These are phyloP conservation scores for Atta cephalotes DNA, from an alignment of 1,140 invertebrate species.

Conservation along the genomic window DNA sequence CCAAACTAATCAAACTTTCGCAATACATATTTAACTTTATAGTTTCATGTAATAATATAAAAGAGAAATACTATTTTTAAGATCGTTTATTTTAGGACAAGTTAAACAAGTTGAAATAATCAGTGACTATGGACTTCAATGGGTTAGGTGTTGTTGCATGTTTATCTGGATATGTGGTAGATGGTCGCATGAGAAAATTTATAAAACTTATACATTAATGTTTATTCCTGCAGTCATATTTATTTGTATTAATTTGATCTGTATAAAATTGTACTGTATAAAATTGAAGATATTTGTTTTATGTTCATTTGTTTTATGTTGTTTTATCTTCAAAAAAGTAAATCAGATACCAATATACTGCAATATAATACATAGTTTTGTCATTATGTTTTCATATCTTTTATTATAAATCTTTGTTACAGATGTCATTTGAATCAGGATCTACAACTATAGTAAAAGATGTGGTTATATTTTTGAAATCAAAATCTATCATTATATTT, in stretches of 20 bases:
- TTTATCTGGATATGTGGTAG: constrained; percentile 89
- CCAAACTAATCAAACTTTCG: neutral
- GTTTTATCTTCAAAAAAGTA: neutral
- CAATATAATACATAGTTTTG: neutral
- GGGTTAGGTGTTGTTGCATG: constrained; percentile 91
- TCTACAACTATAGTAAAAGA: constrained; percentile 89
- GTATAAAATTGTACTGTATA: no score
- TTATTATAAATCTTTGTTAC: constrained; percentile 65
- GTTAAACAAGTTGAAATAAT: constrained; percentile 87
- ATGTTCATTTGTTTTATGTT: neutral
- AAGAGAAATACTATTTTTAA: neutral
- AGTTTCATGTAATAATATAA: neutral
- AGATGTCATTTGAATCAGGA: constrained; percentile 88
- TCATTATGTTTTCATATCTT: constrained; percentile 47
- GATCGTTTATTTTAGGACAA: constrained; percentile 79
- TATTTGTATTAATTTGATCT: constrained; percentile 88
- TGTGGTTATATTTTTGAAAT: constrained; percentile 87
- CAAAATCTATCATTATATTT: constrained; percentile 89
- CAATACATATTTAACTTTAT: neutral
- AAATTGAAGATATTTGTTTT: constrained; percentile 87
- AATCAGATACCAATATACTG: neutral
- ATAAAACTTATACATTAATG: constrained; percentile 90
- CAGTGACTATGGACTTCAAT: constrained; percentile 93
- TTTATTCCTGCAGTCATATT: constrained; percentile 88
- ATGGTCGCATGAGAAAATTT: constrained; percentile 86